A percentile compares a stretch with the other conserved stretches of the same genome.
Evolutionary conservation across 2,797 vertebrate species (phyloP).

Genomic region (Pseudochirops corinnae): DNA sequence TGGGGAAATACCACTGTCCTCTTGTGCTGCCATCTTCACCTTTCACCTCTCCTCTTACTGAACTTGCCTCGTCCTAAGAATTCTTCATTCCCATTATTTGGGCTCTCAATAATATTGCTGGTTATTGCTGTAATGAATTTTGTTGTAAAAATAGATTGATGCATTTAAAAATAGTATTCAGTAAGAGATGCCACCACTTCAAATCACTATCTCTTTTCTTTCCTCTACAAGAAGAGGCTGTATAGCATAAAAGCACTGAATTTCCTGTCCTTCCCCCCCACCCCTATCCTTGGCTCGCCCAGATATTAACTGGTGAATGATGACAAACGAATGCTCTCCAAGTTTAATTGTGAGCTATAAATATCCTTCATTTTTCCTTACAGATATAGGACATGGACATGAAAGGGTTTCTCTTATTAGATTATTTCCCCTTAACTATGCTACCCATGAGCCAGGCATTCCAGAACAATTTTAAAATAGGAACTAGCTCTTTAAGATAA

Average conservation of each 20-base stretch:
- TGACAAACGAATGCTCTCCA: not conserved
- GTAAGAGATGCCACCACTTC: not conserved
- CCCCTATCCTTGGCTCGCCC: not conserved
- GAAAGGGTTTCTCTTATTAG: slow-evolving; percentile 58
- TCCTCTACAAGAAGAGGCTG: not conserved
- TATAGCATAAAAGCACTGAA: not conserved
- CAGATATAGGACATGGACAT: slow-evolving; percentile 12
- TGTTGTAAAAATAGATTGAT: not conserved
- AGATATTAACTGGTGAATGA: slow-evolving; percentile 26
- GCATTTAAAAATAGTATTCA: not conserved
- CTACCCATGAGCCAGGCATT: slow-evolving; percentile 39
- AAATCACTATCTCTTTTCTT: not conserved
- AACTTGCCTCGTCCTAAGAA: not conserved
- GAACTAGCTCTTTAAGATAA: slow-evolving; percentile 40
- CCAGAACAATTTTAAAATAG: slow-evolving; percentile 50
- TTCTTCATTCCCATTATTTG: not conserved
- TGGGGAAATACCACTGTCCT: not conserved
- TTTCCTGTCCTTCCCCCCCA: not conserved
- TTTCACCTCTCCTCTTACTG: not conserved
- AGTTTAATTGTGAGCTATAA: slow-evolving; percentile 59
- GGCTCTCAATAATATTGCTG: not conserved
- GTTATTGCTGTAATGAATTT: slow-evolving; percentile 39
- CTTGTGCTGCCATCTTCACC: not conserved
- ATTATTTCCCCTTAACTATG: slow-evolving; percentile 52
- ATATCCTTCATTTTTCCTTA: slow-evolving; percentile 45